A percentile compares a stretch with the other conserved stretches of the same genome.
These are phyloP conservation scores for Drosophila nr. medialis DNA, from an alignment of 2,888 invertebrate species.

Conservation along the genomic window DNA sequence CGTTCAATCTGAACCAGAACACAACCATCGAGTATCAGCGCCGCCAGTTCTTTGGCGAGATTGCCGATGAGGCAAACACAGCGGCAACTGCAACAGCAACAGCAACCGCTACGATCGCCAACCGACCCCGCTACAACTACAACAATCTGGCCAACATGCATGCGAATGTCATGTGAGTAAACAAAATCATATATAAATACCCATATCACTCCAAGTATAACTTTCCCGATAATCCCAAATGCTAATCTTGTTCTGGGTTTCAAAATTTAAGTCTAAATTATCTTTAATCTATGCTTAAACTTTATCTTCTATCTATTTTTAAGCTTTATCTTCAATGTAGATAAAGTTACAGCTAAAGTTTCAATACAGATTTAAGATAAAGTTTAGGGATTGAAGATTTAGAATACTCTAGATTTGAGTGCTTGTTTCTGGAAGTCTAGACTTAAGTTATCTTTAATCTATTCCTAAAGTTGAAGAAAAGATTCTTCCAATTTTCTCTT, in stretches of 20 bases:
- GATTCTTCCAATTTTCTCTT: not conserved
- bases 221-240: no score
- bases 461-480: not conserved
- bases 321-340: not conserved
- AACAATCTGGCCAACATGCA: slow-evolving; percentile 83
- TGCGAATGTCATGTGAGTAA: slow-evolving; percentile 84
- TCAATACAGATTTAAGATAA: not conserved
- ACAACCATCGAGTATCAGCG: slow-evolving; percentile 83
- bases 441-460: not conserved
- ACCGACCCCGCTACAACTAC: slow-evolving; percentile 77
- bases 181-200: no score
- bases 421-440: not conserved
- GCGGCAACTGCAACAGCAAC: slow-evolving; percentile 23
- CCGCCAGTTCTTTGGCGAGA: slow-evolving; percentile 82
- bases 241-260: no score
- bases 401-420: not conserved
- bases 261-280: no score
- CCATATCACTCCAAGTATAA: no score
- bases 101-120: slow-evolving; percentile 12
- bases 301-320: not conserved
- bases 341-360: no score
- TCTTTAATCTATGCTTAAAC: no score
- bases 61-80: slow-evolving; percentile 55
- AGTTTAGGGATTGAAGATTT: not conserved
- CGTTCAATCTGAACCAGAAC: slow-evolving; percentile 84